Conservation (phyloP, 2,888 invertebrate genomes). For the Orthosia incerta region DNA sequence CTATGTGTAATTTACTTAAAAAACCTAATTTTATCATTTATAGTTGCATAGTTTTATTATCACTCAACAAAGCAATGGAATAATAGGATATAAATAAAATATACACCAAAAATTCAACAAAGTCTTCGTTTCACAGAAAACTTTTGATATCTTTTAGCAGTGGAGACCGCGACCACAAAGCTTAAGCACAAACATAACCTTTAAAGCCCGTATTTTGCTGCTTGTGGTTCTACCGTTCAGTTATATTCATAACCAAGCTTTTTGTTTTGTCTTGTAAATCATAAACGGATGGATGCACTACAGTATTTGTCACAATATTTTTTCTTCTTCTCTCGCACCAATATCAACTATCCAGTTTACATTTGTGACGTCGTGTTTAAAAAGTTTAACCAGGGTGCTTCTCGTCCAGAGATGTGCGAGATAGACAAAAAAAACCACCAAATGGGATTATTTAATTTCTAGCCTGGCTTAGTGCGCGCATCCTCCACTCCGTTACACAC, state of each 20-base stretch:
- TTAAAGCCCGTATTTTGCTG: constrained; percentile 36
- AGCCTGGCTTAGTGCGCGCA: too few species aligned
- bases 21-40: too few species aligned
- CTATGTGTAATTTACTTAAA: too few species aligned
- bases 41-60: too few species aligned
- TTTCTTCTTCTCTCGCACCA: background rate
- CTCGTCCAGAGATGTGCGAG: too few species aligned
- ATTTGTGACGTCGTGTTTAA: background rate
- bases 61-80: background rate
- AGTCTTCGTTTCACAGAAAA: background rate
- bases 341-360: too few species aligned
- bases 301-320: too few species aligned
- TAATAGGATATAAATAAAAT: background rate
- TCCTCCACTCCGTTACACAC: too few species aligned
- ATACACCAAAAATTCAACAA: background rate
- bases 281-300: background rate
- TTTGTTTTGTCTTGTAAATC: constrained; percentile 10
- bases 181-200: constrained; percentile 37
- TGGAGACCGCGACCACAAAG: constrained; percentile 20
- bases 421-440: too few species aligned
- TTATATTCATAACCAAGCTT: constrained; percentile 22
- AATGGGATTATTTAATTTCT: too few species aligned
- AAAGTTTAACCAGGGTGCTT: too few species aligned
- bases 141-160: constrained; percentile 18
- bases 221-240: constrained; percentile 17